These are phyloP conservation scores for Puntigrus tetrazona DNA, from an alignment of 2,113 vertebrate genomes.

Conservation along the genomic window DNA sequence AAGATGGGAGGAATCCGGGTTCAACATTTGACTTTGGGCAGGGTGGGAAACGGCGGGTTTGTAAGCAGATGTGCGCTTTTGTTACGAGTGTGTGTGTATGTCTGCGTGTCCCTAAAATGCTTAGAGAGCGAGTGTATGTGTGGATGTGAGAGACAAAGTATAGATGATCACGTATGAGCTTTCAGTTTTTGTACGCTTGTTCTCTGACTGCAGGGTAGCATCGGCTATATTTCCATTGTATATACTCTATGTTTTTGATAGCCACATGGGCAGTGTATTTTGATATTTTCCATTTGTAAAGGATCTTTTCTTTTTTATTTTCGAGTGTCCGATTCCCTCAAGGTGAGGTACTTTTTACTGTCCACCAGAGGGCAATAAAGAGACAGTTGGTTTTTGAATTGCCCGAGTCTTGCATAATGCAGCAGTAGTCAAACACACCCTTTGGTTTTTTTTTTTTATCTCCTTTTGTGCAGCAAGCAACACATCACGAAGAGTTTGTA, in stretches of 20 bases:
- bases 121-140: conserved; percentile 3
- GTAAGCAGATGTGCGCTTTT: conserved; percentile 37
- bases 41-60: conserved; percentile 48
- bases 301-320: conserved; percentile 76
- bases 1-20: conserved; percentile 14
- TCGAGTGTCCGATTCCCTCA: conserved; percentile 66
- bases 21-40: conserved; percentile 43
- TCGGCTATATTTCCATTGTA: conserved; percentile 72
- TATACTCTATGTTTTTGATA: conserved; percentile 81
- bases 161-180: conserved; percentile 60
- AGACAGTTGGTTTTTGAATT: conserved; percentile 65
- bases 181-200: conserved; percentile 62
- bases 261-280: conserved; percentile 78
- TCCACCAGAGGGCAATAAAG: conserved; percentile 79
- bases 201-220: conserved; percentile 65
- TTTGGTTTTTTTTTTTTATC: not conserved
- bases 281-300: conserved; percentile 82
- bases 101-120: conserved; percentile 15
- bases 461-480: conserved; percentile 8
- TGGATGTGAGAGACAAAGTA: not conserved
- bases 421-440: not conserved
- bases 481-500: conserved; percentile 38
- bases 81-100: conserved; percentile 11
- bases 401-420: not conserved
- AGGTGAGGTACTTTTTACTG: conserved; percentile 69